phyloP scores from a whole-genome alignment of 2,888 invertebrate species.

The Limnephilus marmoratus region DNA sequence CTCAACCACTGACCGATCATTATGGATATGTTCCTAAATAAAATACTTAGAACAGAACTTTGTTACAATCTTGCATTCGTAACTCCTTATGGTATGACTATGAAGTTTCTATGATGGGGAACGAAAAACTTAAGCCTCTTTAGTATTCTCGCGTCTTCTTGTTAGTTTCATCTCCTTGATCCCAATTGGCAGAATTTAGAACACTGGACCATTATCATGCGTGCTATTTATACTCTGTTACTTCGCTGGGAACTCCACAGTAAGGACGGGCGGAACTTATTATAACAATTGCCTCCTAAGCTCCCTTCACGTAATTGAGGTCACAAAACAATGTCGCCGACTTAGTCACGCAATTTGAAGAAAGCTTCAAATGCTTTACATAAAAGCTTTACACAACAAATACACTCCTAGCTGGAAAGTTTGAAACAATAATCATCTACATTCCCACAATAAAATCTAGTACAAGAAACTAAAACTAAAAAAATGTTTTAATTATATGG shows the following conservation, averaged over 20 bases:
- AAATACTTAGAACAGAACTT: too few relatives aligned
- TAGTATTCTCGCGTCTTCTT: not conserved
- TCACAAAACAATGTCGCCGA: not conserved
- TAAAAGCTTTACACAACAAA: not conserved
- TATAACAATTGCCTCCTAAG: not conserved
- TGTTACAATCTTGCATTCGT: not conserved
- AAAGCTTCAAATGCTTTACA: not conserved
- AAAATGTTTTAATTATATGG: too few relatives aligned
- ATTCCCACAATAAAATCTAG: not conserved
- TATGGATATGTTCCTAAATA: too few relatives aligned
- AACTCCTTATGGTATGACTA: not conserved
- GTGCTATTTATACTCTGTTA: not conserved
- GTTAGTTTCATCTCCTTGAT: not conserved
- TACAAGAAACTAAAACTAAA: not conserved
- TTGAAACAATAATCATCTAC: not conserved
- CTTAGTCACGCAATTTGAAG: not conserved
- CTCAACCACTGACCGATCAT: too few relatives aligned
- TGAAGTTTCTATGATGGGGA: not conserved
- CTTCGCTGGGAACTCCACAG: not conserved
- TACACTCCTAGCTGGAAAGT: not conserved
- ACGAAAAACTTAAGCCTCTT: not conserved
- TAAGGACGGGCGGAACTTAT: not conserved
- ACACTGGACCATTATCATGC: not conserved
- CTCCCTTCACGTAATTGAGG: not conserved
- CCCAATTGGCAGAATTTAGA: not conserved